Percentiles rank a stretch among this genome's conserved stretches.
These are phyloP conservation scores for Cheirogaleus major DNA, from an alignment of 2,797 vertebrate species.

Conservation along the genomic window DNA sequence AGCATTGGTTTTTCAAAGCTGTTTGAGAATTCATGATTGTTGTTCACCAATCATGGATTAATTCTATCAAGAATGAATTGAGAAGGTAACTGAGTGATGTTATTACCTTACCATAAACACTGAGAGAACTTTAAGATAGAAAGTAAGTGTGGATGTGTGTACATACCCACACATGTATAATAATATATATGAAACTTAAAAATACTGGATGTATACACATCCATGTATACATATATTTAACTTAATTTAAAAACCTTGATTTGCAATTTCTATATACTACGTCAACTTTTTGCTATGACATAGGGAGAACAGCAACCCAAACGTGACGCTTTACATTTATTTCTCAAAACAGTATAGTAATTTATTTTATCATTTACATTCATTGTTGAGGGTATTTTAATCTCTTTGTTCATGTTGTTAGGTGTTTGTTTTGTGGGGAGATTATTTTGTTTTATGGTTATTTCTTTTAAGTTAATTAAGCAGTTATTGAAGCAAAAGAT, in stretches of 20 bases:
- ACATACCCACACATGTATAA: not conserved
- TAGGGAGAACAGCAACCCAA: not conserved
- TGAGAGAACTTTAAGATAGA: not conserved
- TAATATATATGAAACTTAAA: not conserved
- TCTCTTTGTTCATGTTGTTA: not conserved
- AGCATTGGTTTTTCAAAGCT: constrained; percentile 31
- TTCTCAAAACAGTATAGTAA: not conserved
- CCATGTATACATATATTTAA: not conserved
- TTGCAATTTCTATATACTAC: not conserved
- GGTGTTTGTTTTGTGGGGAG: not conserved
- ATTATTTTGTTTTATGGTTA: not conserved
- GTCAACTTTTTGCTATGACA: not conserved
- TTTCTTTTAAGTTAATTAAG: not conserved
- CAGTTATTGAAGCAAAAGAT: not conserved
- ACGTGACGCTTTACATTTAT: not conserved
- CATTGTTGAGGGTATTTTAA: not conserved
- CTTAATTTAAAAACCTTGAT: not conserved
- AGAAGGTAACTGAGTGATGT: not conserved
- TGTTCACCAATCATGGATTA: constrained; percentile 31
- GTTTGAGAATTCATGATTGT: constrained; percentile 42
- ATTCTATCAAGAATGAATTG: constrained; percentile 1
- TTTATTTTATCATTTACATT: not conserved
- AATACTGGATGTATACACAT: not conserved
- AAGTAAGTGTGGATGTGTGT: not conserved
- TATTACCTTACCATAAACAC: not conserved